Conservation (phyloP, 2,888 invertebrate species). For the Hypolimnas misippus region DNA sequence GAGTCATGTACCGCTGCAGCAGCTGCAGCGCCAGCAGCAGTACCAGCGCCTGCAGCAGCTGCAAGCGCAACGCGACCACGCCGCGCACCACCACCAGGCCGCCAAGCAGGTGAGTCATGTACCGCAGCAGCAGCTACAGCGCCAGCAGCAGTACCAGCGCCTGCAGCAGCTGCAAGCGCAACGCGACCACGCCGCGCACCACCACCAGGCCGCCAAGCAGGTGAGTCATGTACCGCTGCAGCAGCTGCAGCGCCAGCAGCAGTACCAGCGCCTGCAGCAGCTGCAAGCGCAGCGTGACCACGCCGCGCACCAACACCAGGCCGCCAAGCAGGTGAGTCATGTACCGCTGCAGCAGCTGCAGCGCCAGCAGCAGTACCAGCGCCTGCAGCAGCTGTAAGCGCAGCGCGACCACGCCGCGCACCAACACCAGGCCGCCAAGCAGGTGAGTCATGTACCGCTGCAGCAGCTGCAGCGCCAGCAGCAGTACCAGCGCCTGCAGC, state of each 20-base stretch:
- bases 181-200: slow-evolving; percentile 80
- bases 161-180: slow-evolving; percentile 86
- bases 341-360: slow-evolving; percentile 80
- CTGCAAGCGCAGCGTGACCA: slow-evolving; percentile 85
- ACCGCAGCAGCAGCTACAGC: slow-evolving; percentile 80
- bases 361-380: slow-evolving; percentile 86
- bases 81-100: slow-evolving; percentile 76
- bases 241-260: slow-evolving; percentile 85
- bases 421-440: slow-evolving; percentile 65
- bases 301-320: slow-evolving; percentile 77
- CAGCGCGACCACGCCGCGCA: slow-evolving; percentile 82
- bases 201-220: slow-evolving; percentile 58
- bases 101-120: slow-evolving; percentile 50
- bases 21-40: slow-evolving; percentile 86
- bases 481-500: slow-evolving; percentile 86
- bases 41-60: slow-evolving; percentile 86
- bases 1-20: slow-evolving; percentile 70
- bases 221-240: slow-evolving; percentile 67
- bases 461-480: slow-evolving; percentile 84
- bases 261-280: slow-evolving; percentile 86
- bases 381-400: slow-evolving; percentile 85
- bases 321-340: slow-evolving; percentile 50
- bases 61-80: slow-evolving; percentile 84
- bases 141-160: slow-evolving; percentile 86
- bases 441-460: slow-evolving; percentile 60